Evolutionary conservation across 2,797 vertebrate genomes (phyloP), one percentile per base, ranked within the genome.

Genomic region (Hoplostethus atlanticus): DNA sequence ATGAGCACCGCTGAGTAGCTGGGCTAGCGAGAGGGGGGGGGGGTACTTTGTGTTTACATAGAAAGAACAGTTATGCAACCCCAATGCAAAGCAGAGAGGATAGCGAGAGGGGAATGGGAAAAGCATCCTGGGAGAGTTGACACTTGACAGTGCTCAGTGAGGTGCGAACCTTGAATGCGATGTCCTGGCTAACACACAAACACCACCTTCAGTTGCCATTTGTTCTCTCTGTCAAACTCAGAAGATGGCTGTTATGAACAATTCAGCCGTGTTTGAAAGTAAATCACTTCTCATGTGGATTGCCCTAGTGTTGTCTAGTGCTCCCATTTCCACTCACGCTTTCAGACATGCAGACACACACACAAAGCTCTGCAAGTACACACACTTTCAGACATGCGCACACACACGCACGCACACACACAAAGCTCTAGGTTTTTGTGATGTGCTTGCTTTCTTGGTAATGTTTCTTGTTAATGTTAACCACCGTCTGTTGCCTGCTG

Each of bases 41-140:
- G 66, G 83, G 84, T 68, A 76, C 65, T 69, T 73, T 65, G 73
- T 77, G 84, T 92, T 88, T 77, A 86, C 83, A 83, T 83, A 84
- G 87, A 68, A 72, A 55, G 88, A 84, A 79, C 81, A 36, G 81
- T 91, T 91, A 91, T 30, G 84, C 78, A 93, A 91, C 70, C 38
- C 34, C 40, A 30, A 84, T 78, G 80, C 81, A 76, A 83, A 76
- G 83, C 74, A 60, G 66, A 75, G 70, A 89, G 42, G 76, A 77
- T 63, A 59, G 73, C 3, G 7, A 53, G 59, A 60, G 30, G 67
- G 63, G 48, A 69, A 62, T 61, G 76, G 73, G 65, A 71, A 81
- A 71, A 57, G 69, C 74, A 73, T 83, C 86, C 85, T 93, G 90
- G 88, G 90, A 91, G 90, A 90, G 87, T 91, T 93, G 84, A 90